These are phyloP conservation scores for Xenops minutus DNA, from an alignment of 2,797 vertebrate species.

Conservation along the genomic window DNA sequence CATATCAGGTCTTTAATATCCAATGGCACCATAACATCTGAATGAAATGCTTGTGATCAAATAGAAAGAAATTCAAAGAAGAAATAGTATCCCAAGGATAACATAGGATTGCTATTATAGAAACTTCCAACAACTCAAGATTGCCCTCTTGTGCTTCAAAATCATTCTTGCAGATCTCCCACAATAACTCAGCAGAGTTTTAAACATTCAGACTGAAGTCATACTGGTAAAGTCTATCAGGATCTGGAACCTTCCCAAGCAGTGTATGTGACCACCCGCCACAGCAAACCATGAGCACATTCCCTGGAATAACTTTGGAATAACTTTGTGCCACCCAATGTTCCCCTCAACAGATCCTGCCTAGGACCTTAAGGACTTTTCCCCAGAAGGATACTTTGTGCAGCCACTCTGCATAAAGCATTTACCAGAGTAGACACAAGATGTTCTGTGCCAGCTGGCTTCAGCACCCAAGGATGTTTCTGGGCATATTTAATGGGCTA, in stretches of 20 bases:
- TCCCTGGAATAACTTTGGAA: not conserved
- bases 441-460: not conserved
- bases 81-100: not conserved
- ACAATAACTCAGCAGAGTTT: not conserved
- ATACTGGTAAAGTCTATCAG: not conserved
- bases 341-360: not conserved
- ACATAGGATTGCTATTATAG: not conserved
- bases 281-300: not conserved
- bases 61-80: not conserved
- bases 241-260: not conserved
- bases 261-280: not conserved
- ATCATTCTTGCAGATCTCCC: not conserved
- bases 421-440: not conserved
- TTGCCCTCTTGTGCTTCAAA: constrained; percentile 70
- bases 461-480: not conserved
- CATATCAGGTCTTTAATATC: not conserved
- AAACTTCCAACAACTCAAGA: constrained; percentile 48
- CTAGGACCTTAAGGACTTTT: not conserved
- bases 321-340: not conserved
- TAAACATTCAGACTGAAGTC: not conserved
- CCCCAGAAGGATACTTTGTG: not conserved
- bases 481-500: not conserved
- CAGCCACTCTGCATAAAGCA: not conserved
- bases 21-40: not conserved
- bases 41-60: not conserved